Percentiles rank a stretch among this genome's conserved stretches.
Evolutionary conservation across 2,797 vertebrate species (phyloP).

Genomic region (Salmo trutta): DNA sequence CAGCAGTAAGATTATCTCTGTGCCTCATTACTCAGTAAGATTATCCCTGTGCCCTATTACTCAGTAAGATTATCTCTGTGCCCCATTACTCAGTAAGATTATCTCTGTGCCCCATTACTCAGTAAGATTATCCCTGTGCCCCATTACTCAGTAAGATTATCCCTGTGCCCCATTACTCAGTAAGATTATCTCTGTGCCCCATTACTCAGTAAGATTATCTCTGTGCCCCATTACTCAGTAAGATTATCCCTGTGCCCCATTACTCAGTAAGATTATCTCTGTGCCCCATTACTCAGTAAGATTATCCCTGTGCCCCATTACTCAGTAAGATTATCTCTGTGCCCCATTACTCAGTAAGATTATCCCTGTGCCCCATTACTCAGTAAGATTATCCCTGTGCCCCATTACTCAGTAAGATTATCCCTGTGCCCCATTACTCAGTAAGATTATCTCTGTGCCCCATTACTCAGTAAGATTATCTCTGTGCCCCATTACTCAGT

Average conservation of each 20-base stretch:
- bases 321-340: background rate
- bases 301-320: background rate
- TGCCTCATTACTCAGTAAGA: conserved; percentile 1
- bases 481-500: conserved; percentile 4
- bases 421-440: conserved; percentile 7
- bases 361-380: conserved; percentile 3
- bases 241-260: background rate
- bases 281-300: background rate
- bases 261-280: background rate
- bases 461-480: background rate
- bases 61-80: background rate
- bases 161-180: conserved; percentile 3
- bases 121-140: background rate
- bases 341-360: conserved; percentile 3
- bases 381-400: background rate
- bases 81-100: background rate
- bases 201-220: background rate
- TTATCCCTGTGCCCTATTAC: conserved; percentile 3
- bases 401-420: conserved; percentile 2
- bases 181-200: background rate
- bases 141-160: background rate
- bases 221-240: conserved; percentile 5
- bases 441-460: background rate
- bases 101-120: conserved; percentile 8
- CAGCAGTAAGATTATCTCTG: background rate